Percentiles rank a stretch among this genome's conserved stretches.
phyloP scores from a whole-genome alignment of 1,140 invertebrate species.

The Orius laevigatus region DNA sequence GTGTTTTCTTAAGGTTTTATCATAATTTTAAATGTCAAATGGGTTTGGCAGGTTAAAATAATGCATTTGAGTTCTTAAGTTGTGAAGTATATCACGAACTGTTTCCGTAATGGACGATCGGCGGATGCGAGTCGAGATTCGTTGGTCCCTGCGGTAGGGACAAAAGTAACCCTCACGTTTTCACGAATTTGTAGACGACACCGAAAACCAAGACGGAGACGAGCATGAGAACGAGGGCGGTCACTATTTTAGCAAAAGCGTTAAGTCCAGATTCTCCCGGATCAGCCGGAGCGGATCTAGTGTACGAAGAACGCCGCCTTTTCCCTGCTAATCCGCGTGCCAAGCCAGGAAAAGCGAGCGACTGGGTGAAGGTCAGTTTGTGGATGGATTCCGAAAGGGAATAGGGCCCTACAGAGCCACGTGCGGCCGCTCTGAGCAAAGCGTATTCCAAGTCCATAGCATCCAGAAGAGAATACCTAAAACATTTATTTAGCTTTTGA shows the following conservation, averaged over 20 bases:
- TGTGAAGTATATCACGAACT: too few species aligned
- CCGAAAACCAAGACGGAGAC: constrained; percentile 56
- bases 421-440: constrained; percentile 42
- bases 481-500: not conserved
- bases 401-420: constrained; percentile 52
- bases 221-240: constrained; percentile 47
- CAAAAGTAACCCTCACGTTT: constrained; percentile 58
- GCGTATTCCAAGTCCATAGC: constrained; percentile 53
- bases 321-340: constrained; percentile 49
- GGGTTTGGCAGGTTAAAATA: too few species aligned
- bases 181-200: constrained; percentile 56
- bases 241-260: constrained; percentile 30
- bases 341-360: constrained; percentile 51
- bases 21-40: too few species aligned
- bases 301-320: constrained; percentile 31
- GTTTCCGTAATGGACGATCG: too few species aligned
- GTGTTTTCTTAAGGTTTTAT: too few species aligned
- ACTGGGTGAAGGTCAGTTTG: constrained; percentile 59
- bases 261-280: constrained; percentile 28
- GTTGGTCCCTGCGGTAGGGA: too few species aligned
- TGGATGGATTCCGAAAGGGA: constrained; percentile 52
- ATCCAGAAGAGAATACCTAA: constrained; percentile 46
- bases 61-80: too few species aligned
- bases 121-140: too few species aligned
- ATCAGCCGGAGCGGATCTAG: constrained; percentile 26